These are phyloP conservation scores for Petrolisthes cinctipes DNA, from an alignment of 2,888 invertebrate genomes.

Conservation along the genomic window DNA sequence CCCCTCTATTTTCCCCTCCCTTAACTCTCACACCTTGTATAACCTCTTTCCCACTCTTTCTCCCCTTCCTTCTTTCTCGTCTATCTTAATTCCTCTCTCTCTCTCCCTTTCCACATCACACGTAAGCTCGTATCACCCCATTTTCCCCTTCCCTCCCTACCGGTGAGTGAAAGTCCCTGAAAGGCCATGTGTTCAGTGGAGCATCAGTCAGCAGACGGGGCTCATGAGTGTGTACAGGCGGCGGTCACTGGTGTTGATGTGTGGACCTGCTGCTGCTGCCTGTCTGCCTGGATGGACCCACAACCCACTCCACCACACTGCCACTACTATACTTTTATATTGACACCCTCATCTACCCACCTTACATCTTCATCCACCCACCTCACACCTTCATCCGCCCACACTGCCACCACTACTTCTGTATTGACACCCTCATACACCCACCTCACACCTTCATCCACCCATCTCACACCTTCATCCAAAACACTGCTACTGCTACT, in stretches of 20 bases:
- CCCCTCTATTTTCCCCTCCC: neutral
- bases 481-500: neutral
- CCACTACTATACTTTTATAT: too few relatives aligned
- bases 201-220: neutral
- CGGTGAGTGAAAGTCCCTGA: too few relatives aligned
- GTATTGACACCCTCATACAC: too few relatives aligned
- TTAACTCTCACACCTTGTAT: neutral
- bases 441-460: too few relatives aligned
- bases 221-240: constrained; percentile 8
- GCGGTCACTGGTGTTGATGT: constrained; percentile 14
- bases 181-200: too few relatives aligned
- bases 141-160: neutral
- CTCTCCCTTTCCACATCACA: neutral
- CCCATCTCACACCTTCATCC: neutral
- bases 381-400: too few relatives aligned
- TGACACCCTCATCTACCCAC: too few relatives aligned
- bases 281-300: neutral
- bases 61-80: neutral
- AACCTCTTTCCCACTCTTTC: too few relatives aligned
- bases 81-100: neutral
- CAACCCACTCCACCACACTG: neutral
- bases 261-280: neutral
- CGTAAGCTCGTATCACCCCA: neutral
- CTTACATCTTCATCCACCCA: too few relatives aligned
- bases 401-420: too few relatives aligned